Conservation (phyloP, 2,888 invertebrate genomes). For the Sclerodermus sp. region DNA sequence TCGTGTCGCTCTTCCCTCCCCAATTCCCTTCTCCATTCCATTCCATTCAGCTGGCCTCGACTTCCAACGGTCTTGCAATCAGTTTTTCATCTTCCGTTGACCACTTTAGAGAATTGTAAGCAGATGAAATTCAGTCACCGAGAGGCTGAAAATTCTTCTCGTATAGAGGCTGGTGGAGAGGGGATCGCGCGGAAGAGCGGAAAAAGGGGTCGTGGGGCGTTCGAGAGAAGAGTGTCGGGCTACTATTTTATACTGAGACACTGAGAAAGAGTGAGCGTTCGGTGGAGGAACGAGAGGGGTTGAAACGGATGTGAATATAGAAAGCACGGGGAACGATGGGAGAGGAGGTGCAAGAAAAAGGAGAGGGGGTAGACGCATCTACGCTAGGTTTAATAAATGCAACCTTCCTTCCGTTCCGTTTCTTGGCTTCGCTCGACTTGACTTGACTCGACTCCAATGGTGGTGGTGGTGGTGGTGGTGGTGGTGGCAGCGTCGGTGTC, state of each 20-base stretch:
- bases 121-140: conserved; percentile 6
- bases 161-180: conserved; percentile 1
- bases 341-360: conserved; percentile 5
- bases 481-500: conserved; percentile 7
- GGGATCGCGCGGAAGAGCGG: not conserved
- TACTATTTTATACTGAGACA: conserved; percentile 22
- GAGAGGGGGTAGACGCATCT: conserved; percentile 32
- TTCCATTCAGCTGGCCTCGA: not conserved
- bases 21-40: not conserved
- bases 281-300: conserved; percentile 5
- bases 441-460: conserved; percentile 22
- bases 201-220: conserved; percentile 6
- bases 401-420: conserved; percentile 46
- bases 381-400: conserved; percentile 49
- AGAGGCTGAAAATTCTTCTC: no score
- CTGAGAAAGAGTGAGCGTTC: conserved; percentile 3
- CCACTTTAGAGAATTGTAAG: no score
- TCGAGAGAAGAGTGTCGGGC: conserved; percentile 20
- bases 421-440: conserved; percentile 34
- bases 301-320: not conserved
- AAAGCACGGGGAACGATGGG: conserved; percentile 3
- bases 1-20: conserved; percentile 11
- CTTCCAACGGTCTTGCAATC: no score
- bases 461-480: conserved; percentile 1
- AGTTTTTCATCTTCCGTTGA: no score